Conservation (phyloP, 2,888 invertebrate genomes). For the Mythimna albipuncta region DNA sequence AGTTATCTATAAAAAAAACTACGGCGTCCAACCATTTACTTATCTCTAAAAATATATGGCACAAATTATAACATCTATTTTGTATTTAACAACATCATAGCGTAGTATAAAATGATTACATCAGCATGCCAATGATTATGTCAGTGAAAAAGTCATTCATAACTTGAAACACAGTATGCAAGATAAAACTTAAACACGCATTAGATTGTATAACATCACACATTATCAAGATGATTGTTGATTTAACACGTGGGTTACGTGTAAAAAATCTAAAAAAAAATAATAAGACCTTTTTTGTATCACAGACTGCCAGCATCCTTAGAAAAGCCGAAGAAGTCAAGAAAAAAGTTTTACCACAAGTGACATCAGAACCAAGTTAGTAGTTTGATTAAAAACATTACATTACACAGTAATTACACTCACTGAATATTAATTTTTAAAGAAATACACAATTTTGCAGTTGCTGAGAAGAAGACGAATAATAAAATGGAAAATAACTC, state of each 20-base stretch:
- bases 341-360: conserved; percentile 68
- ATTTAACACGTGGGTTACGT: too few relatives aligned
- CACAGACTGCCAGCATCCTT: conserved; percentile 74
- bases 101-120: background rate
- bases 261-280: conserved; percentile 7
- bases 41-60: conserved; percentile 8
- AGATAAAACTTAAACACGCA: conserved; percentile 13
- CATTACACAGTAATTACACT: background rate
- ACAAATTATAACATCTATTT: background rate
- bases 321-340: conserved; percentile 81
- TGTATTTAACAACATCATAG: background rate
- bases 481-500: conserved; percentile 73
- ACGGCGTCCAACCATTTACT: background rate
- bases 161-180: background rate
- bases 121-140: background rate
- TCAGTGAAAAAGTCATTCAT: background rate
- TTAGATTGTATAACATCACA: background rate
- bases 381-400: conserved; percentile 13
- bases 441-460: conserved; percentile 48
- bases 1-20: conserved; percentile 2
- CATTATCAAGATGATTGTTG: background rate
- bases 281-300: conserved; percentile 23
- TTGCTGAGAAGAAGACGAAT: conserved; percentile 70
- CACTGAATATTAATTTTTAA: conserved; percentile 1
- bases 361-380: conserved; percentile 52